These are phyloP conservation scores for Dasysyrphus tricinctus DNA, from an alignment of 2,888 invertebrate genomes.

Conservation along the genomic window DNA sequence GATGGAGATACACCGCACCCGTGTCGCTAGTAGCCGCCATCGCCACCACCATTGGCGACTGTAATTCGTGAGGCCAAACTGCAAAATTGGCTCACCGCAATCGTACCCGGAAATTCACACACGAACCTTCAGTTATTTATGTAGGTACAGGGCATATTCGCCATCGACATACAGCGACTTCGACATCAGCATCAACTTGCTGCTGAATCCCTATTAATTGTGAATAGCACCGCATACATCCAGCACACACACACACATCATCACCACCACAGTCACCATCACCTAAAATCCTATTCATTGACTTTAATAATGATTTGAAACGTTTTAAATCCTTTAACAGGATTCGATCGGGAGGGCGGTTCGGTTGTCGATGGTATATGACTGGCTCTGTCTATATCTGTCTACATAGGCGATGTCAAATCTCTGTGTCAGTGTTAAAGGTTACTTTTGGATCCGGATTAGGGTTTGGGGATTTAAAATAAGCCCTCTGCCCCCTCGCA, in stretches of 20 bases:
- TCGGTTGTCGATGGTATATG: background rate
- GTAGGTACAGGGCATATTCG: background rate
- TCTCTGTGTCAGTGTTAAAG: constrained; percentile 18
- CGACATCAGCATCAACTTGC: background rate
- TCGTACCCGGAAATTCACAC: constrained; percentile 44
- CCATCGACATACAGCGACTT: constrained; percentile 8
- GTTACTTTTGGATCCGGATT: constrained; percentile 14
- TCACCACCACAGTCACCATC: background rate
- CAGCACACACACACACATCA: background rate
- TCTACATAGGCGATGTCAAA: constrained; percentile 4
- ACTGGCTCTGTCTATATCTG: background rate
- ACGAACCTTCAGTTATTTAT: constrained; percentile 9
- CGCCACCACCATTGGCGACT: background rate
- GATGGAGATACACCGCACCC: background rate
- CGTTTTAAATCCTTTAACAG: constrained; percentile 45
- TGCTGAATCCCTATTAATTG: constrained; percentile 61
- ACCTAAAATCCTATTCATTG: constrained; percentile 46
- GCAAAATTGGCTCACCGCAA: constrained; percentile 68
- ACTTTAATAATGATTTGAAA: constrained; percentile 64
- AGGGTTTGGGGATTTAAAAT: constrained; percentile 11
- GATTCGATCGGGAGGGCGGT: constrained; percentile 2
- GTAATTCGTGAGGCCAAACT: constrained; percentile 64
- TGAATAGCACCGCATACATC: constrained; percentile 3
- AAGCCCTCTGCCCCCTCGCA: background rate
- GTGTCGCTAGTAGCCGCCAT: background rate